These are phyloP conservation scores for Mercenaria mercenaria DNA, from an alignment of 1,140 invertebrate species.

Conservation along the genomic window DNA sequence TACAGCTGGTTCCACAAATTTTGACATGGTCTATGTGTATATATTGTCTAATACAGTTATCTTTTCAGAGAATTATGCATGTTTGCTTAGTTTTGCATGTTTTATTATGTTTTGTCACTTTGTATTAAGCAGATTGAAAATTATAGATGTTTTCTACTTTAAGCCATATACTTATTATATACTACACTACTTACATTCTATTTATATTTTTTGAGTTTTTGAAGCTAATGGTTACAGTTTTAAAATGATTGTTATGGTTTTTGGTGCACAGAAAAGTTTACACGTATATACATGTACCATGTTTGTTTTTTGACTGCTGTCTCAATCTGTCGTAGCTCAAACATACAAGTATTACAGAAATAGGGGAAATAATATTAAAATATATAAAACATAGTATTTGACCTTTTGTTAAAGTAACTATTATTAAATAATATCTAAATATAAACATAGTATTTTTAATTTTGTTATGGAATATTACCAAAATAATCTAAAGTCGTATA, in stretches of 20 bases:
- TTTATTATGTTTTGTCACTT: background rate
- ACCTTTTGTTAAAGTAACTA: too few species aligned
- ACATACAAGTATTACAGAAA: constrained; percentile 1
- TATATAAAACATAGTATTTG: too few species aligned
- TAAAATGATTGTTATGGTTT: background rate
- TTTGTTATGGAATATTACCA: too few species aligned
- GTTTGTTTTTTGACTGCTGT: constrained; percentile 3
- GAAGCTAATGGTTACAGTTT: background rate
- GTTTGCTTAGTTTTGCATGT: background rate
- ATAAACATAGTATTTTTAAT: too few species aligned
- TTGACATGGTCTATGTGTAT: too few species aligned
- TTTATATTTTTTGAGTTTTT: background rate
- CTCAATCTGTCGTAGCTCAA: background rate
- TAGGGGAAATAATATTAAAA: background rate
- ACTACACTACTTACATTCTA: background rate
- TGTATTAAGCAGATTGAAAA: constrained; percentile 3
- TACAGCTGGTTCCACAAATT: background rate
- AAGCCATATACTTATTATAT: background rate
- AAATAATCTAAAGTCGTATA: too few species aligned
- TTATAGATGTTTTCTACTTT: background rate
- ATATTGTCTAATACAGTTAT: too few species aligned
- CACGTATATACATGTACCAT: background rate
- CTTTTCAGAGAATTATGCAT: too few species aligned
- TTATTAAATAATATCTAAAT: too few species aligned
- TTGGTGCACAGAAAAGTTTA: constrained; percentile 17